phyloP scores from a whole-genome alignment of 2,797 vertebrate genomes.

The Cirrhinus mrigala region DNA sequence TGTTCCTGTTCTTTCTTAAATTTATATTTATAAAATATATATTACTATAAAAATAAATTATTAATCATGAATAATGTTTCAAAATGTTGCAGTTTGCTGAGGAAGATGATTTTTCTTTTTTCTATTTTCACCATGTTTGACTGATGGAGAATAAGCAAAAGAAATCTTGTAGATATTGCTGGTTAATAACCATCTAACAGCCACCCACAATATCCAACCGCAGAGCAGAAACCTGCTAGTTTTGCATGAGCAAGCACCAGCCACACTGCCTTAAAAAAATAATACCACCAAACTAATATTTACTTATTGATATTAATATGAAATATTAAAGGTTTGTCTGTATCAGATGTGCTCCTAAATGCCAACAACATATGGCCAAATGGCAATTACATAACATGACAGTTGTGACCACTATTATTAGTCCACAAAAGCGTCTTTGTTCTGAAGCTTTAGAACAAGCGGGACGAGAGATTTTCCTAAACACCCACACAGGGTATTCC shows the following conservation, averaged over 20 bases:
- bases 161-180: background rate
- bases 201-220: background rate
- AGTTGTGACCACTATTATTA: background rate
- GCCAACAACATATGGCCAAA: background rate
- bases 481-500: constrained; percentile 55
- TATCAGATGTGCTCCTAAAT: background rate
- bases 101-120: background rate
- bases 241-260: constrained; percentile 20
- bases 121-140: background rate
- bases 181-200: background rate
- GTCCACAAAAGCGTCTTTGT: constrained; percentile 48
- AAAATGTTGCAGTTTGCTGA: background rate
- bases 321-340: background rate
- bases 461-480: constrained; percentile 45
- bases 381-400: background rate
- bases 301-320: background rate
- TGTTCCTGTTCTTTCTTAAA: background rate
- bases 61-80: background rate
- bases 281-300: background rate
- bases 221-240: background rate
- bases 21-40: background rate
- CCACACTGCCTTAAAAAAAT: background rate
- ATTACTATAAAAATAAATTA: background rate
- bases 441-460: constrained; percentile 25
- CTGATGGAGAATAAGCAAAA: background rate